Evolutionary conservation across 2,113 vertebrate species (phyloP).

Genomic region (Lipophrys pholis): DNA sequence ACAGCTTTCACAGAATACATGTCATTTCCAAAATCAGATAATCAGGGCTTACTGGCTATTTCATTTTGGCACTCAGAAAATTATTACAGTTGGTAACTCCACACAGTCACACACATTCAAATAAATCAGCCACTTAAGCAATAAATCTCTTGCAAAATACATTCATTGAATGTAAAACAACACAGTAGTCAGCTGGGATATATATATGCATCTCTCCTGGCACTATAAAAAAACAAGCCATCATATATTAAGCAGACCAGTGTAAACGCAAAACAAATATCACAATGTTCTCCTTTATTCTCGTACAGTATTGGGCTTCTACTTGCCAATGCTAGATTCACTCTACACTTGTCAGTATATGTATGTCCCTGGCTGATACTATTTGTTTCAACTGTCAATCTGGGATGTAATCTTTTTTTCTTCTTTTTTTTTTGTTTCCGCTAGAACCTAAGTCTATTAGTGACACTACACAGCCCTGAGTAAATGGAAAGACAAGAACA

Average conservation of each 20-base stretch:
- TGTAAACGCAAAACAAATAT: constrained; percentile 49
- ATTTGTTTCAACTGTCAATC: constrained; percentile 63
- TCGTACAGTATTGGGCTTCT: constrained; percentile 32
- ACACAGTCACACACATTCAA: neutral
- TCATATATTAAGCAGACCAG: constrained; percentile 33
- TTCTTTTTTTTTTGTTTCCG: constrained; percentile 6
- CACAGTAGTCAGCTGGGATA: constrained; percentile 13
- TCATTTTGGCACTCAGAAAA: neutral
- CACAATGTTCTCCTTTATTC: constrained; percentile 27
- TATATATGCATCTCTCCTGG: neutral
- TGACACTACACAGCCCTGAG: constrained; percentile 47
- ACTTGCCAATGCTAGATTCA: constrained; percentile 25
- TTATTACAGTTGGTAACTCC: neutral
- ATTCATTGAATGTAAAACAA: constrained; percentile 7
- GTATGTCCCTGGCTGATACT: constrained; percentile 37
- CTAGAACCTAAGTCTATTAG: constrained; percentile 59
- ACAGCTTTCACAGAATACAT: neutral
- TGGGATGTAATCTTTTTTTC: constrained; percentile 58
- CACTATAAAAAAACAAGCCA: constrained; percentile 24
- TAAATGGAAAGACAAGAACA: constrained; percentile 56
- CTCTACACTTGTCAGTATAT: constrained; percentile 55
- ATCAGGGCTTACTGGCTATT: neutral
- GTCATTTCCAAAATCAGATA: neutral
- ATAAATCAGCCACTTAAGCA: neutral
- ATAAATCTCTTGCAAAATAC: neutral